Percentiles rank a stretch among this genome's conserved stretches.
These are phyloP conservation scores for Limnothrissa miodon DNA, from an alignment of 2,113 vertebrate species.

Conservation along the genomic window DNA sequence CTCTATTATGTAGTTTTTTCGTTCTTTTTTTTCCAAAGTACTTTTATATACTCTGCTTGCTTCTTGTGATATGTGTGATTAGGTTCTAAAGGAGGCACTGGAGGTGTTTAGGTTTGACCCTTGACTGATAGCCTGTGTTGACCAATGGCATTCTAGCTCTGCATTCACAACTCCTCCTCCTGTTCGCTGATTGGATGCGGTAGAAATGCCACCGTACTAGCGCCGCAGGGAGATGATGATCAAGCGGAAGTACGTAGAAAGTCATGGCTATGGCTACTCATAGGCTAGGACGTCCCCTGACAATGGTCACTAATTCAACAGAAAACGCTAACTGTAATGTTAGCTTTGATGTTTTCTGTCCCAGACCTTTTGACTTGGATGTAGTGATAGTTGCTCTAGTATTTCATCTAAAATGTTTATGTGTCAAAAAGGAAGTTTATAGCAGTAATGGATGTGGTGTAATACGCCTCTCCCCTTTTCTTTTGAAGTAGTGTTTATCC, in stretches of 20 bases:
- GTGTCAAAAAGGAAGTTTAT: background rate
- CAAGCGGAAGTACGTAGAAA: too few relatives aligned
- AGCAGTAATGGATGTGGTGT: background rate
- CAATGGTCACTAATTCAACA: background rate
- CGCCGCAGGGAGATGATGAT: too few relatives aligned
- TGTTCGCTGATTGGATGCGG: too few relatives aligned
- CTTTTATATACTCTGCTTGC: background rate
- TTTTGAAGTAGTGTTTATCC: background rate
- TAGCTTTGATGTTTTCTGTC: background rate
- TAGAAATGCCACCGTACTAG: too few relatives aligned
- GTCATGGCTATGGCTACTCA: too few relatives aligned
- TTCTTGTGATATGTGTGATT: background rate
- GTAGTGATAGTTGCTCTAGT: background rate
- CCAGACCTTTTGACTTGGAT: background rate
- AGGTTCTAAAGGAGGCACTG: background rate
- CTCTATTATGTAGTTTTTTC: too few relatives aligned
- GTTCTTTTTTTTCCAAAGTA: background rate
- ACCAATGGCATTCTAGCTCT: too few relatives aligned
- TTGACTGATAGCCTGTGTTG: too few relatives aligned
- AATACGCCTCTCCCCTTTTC: background rate
- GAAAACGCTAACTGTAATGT: background rate
- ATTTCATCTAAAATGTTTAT: background rate
- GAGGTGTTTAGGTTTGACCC: too few relatives aligned
- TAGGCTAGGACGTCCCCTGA: background rate
- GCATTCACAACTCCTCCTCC: too few relatives aligned